A percentile compares a stretch with the other conserved stretches of the same genome.
These are phyloP conservation scores for Episyrphus balteatus DNA, from an alignment of 1,140 invertebrate genomes.

Conservation along the genomic window DNA sequence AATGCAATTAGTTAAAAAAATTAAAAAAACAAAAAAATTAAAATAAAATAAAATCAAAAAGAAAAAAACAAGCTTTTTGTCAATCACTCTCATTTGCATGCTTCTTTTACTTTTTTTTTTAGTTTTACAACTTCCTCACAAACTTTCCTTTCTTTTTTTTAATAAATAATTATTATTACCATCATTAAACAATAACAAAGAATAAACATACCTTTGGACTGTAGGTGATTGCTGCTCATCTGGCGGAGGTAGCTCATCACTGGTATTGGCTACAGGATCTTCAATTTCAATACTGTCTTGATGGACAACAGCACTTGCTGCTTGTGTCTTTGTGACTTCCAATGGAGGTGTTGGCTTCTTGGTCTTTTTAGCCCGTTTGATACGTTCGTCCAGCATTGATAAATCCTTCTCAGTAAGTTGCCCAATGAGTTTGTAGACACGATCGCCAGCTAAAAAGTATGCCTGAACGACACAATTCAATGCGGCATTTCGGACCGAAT, in stretches of 20 bases:
- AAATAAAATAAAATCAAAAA: no score
- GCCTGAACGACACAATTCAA: conserved; percentile 87
- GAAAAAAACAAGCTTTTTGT: no score
- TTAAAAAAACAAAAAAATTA: no score
- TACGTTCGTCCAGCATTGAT: conserved; percentile 86
- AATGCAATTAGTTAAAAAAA: no score
- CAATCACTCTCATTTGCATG: no score
- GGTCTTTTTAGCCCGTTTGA: conserved; percentile 74
- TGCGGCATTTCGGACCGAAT: conserved; percentile 89
- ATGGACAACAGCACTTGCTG: conserved; percentile 31
- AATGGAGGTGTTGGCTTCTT: conserved; percentile 39
- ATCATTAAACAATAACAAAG: neutral
- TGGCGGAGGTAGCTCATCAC: conserved; percentile 31
- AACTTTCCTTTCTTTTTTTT: no score
- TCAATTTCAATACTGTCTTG: conserved; percentile 38
- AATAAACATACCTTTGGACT: neutral
- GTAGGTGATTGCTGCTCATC: conserved; percentile 19
- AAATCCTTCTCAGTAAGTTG: conserved; percentile 86
- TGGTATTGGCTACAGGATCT: conserved; percentile 24
- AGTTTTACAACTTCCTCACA: neutral
- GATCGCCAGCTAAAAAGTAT: conserved; percentile 83
- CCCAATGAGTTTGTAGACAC: conserved; percentile 83
- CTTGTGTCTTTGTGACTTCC: conserved; percentile 30
- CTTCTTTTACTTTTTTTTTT: neutral
- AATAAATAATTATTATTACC: no score